Percentiles rank a stretch among this genome's conserved stretches.
These are phyloP conservation scores for Willisornis vidua DNA, from an alignment of 2,113 vertebrate genomes.

Conservation along the genomic window DNA sequence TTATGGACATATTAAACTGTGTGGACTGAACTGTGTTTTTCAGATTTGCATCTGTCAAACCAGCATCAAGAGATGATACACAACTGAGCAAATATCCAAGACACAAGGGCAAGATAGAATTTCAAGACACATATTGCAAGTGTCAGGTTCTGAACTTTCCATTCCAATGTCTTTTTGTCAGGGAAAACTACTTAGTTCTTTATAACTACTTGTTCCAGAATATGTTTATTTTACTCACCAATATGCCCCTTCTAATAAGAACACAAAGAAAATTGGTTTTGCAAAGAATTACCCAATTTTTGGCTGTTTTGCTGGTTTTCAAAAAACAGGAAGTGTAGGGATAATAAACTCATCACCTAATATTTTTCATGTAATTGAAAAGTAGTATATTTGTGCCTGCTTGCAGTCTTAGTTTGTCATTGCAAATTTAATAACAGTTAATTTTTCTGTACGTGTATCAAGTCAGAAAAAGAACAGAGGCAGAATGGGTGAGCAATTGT, in stretches of 20 bases:
- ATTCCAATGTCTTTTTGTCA: neutral
- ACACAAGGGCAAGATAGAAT: neutral
- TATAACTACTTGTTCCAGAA: neutral
- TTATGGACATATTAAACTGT: neutral
- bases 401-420: neutral
- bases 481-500: neutral
- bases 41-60: neutral
- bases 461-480: no score
- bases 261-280: neutral
- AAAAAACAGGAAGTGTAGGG: neutral
- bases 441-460: no score
- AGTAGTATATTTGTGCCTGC: neutral
- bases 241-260: neutral
- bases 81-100: neutral
- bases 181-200: neutral
- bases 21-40: neutral
- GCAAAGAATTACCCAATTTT: neutral
- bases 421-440: neutral
- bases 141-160: neutral
- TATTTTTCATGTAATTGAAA: neutral
- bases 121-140: neutral
- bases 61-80: neutral
- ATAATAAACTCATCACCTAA: neutral
- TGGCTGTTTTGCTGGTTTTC: neutral
- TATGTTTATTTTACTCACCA: neutral